Percentiles rank a stretch among this genome's conserved stretches.
Evolutionary conservation across 2,888 invertebrate species (phyloP).

Genomic region (Phytoseiulus persimilis): DNA sequence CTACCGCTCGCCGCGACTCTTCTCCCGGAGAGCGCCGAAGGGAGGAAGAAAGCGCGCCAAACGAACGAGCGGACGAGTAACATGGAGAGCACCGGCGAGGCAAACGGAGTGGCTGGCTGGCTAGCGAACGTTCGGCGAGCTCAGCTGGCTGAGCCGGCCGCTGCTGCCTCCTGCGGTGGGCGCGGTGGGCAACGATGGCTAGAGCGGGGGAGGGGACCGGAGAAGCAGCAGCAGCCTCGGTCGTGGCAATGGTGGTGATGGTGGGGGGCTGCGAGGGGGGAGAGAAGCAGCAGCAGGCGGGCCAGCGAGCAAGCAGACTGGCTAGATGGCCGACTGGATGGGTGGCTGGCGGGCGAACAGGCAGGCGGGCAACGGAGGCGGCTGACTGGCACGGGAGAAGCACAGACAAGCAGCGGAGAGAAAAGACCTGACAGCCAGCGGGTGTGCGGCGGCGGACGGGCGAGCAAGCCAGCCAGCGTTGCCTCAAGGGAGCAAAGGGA

Average conservation of each 20-base stretch:
- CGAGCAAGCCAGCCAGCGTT: not conserved
- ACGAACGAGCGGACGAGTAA: not conserved
- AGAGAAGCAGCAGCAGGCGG: not conserved
- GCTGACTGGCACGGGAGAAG: conserved; percentile 5
- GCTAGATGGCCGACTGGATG: not conserved
- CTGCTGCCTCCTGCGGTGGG: not conserved
- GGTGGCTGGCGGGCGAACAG: not conserved
- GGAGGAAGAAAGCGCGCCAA: not conserved
- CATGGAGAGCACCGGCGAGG: not conserved
- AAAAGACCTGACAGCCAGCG: conserved; percentile 5
- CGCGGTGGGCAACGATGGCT: not conserved
- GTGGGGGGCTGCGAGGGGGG: not conserved
- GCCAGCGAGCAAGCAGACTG: not conserved
- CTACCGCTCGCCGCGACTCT: not conserved
- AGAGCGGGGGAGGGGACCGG: too few relatives aligned
- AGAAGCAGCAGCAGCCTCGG: not conserved
- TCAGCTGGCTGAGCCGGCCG: conserved; percentile 5
- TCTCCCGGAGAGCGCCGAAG: not conserved
- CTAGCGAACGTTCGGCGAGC: not conserved
- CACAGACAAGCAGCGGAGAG: not conserved
- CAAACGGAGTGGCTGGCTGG: not conserved
- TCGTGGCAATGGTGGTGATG: not conserved
- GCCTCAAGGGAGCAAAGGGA: not conserved
- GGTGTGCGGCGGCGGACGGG: not conserved
- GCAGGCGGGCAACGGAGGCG: not conserved